Conservation (phyloP, 2,113 vertebrate species). For the Saccopteryx leptura region DNA sequence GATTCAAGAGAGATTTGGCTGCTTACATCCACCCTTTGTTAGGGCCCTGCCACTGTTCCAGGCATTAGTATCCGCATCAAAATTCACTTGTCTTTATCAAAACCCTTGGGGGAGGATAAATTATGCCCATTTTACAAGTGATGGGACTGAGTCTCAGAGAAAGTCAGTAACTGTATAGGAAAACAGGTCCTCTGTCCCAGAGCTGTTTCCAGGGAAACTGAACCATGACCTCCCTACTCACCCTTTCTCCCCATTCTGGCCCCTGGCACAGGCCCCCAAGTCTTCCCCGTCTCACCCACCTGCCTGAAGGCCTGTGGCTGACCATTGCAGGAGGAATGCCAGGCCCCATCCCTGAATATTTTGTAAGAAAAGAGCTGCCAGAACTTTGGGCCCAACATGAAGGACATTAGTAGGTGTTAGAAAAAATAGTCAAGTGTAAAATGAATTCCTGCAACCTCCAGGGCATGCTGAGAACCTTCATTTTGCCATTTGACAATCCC, state of each 20-base stretch:
- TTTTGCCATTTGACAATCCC: conserved; percentile 84
- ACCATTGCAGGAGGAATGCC: not conserved
- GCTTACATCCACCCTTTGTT: not conserved
- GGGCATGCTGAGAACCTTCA: conserved; percentile 81
- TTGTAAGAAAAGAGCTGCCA: not conserved
- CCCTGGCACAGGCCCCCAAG: not conserved
- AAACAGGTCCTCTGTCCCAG: not conserved
- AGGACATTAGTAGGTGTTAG: conserved; percentile 87
- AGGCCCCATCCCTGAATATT: not conserved
- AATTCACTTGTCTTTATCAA: not conserved
- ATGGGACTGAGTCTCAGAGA: not conserved
- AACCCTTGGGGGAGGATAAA: not conserved
- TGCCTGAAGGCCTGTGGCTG: not conserved
- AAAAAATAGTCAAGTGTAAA: conserved; percentile 88
- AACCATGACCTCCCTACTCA: not conserved
- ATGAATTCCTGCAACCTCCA: conserved; percentile 86
- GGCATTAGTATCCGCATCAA: not conserved
- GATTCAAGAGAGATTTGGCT: conserved; percentile 21
- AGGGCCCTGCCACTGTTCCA: not conserved
- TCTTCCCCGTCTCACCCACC: not conserved
- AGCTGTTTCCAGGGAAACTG: not conserved
- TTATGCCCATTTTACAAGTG: not conserved
- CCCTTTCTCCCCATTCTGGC: not conserved
- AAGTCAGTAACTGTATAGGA: not conserved
- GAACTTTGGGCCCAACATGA: conserved; percentile 79